Evolutionary conservation across 2,113 vertebrate genomes (phyloP).

Genomic region (Daboia siamensis): DNA sequence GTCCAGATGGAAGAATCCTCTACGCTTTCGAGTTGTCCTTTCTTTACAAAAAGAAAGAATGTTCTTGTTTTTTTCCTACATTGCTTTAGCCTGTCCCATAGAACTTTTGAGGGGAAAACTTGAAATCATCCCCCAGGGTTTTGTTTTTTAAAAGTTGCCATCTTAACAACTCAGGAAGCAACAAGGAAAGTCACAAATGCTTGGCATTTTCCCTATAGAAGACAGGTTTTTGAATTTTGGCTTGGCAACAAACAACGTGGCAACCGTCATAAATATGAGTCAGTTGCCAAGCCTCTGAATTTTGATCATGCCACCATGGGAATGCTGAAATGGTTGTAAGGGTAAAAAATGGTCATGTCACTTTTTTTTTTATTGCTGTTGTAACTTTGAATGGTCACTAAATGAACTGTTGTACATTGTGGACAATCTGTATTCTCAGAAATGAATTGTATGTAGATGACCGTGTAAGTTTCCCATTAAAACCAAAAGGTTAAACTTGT

Average conservation of each 20-base stretch:
- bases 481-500: not conserved
- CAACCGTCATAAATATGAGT: too few relatives aligned
- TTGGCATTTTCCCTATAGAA: not conserved
- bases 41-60: not conserved
- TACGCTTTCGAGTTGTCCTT: not conserved
- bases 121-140: not conserved
- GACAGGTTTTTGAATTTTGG: too few relatives aligned
- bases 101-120: not conserved
- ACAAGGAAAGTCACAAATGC: not conserved
- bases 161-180: not conserved
- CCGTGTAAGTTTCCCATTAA: not conserved
- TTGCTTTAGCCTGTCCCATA: not conserved
- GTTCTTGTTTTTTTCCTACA: too few relatives aligned
- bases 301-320: too few relatives aligned
- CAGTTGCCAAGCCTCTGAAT: too few relatives aligned
- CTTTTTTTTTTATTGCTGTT: too few relatives aligned
- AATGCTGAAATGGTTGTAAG: too few relatives aligned
- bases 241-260: too few relatives aligned
- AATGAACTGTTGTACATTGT: too few relatives aligned
- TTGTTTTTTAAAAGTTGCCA: too few relatives aligned
- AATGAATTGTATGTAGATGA: not conserved
- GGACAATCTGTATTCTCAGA: not conserved
- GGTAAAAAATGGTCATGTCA: too few relatives aligned
- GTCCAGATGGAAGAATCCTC: not conserved
- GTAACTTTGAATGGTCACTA: too few relatives aligned